Base-by-base conservation (phyloP, 2,888 invertebrate species). In the Heliconius ismenius region DNA sequence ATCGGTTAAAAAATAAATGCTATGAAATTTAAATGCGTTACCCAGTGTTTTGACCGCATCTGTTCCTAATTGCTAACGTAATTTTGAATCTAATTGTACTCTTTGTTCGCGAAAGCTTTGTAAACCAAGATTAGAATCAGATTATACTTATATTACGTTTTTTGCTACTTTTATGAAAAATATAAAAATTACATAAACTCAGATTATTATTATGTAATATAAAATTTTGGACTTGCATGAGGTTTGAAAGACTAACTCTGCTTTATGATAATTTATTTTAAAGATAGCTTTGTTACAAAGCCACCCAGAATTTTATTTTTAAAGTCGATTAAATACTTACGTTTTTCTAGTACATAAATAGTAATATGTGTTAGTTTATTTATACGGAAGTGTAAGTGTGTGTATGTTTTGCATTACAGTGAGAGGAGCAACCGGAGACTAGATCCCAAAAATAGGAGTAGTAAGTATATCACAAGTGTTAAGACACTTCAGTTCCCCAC, bases 31-130 rank as follows among this genome's bases (percentile, higher is more conserved):
- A 58, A 70, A 54, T 58, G 72, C 75, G 77, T 74, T 73, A 67
- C 54, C 74, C 76, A 75, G 77, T 79, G 68, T 79, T 76, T 75
- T 76, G 78, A 78, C 79, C 81, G 68, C 81, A 82, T 81, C 79
- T 82, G 82, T 69, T 78, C 60, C 81, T 82, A 82, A 82, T 82
- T 81, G 79, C 81, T 78, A 73, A 80, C 77, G 81, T 80, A 81
- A 81, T 82, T 81, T 81, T 76, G 80, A 78, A 79, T 76, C 78
- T 81, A 81, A 81, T 81, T 76, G 79, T 77, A 81, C 72, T 79
- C 76, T 78, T 79, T 79, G 79, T 79, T 76, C 70, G 65, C 69
- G 64, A 65, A 75, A 68, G 69, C 75, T 78, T 63, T 78, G 74
- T 62, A 78, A 9, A 79, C 63, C 76, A 74, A 75, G 69, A 79